phyloP scores from a whole-genome alignment of 2,888 invertebrate species.

The Periphyllus acericola region DNA sequence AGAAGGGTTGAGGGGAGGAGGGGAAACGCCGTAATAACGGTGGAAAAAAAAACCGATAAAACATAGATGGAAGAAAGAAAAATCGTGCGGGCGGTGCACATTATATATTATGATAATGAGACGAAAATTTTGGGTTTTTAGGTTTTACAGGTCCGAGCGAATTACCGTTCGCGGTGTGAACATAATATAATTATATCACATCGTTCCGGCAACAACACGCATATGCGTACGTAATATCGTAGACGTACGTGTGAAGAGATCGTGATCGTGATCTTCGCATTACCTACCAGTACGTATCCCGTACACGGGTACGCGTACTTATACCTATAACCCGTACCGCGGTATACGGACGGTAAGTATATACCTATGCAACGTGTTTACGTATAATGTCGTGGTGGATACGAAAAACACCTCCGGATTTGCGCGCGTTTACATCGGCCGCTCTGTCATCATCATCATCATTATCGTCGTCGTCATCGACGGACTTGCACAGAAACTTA shows the following conservation, averaged over 20 bases:
- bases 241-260: slow-evolving; percentile 45
- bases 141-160: slow-evolving; percentile 22
- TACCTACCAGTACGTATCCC: not conserved
- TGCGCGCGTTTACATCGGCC: slow-evolving; percentile 47
- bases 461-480: not conserved
- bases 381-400: slow-evolving; percentile 2
- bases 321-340: too few relatives aligned
- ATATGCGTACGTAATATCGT: not conserved
- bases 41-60: slow-evolving; percentile 11
- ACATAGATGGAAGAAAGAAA: not conserved
- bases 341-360: too few relatives aligned
- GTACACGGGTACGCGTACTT: not conserved
- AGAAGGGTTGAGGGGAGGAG: not conserved
- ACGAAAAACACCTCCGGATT: slow-evolving; percentile 52
- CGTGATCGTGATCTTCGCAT: slow-evolving; percentile 58
- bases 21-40: not conserved
- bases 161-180: slow-evolving; percentile 34
- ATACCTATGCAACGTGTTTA: too few relatives aligned
- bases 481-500: not conserved
- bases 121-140: slow-evolving; percentile 14
- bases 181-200: not conserved
- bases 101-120: slow-evolving; percentile 19
- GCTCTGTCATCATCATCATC: slow-evolving; percentile 48
- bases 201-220: not conserved
- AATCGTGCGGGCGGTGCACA: slow-evolving; percentile 41